Percentiles rank a stretch among this genome's conserved stretches.
These are phyloP conservation scores for Clistopyga incitator DNA, from an alignment of 2,888 invertebrate genomes.

Conservation along the genomic window DNA sequence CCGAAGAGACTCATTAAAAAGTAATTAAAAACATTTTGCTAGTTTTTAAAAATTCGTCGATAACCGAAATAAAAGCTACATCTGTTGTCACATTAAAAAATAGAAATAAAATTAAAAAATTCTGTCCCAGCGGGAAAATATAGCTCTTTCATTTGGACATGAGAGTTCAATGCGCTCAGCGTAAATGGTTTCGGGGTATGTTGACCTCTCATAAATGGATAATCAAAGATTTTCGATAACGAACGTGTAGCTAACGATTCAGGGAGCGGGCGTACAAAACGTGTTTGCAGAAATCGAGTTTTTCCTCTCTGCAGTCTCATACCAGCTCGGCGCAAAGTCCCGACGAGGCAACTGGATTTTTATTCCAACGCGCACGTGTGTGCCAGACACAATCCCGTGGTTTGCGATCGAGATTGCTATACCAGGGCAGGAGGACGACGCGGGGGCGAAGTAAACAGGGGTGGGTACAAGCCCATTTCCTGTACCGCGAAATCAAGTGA, in stretches of 20 bases:
- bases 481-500: constrained; percentile 49
- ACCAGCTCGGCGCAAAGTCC: constrained; percentile 8
- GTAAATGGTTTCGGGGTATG: constrained; percentile 6
- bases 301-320: constrained; percentile 17
- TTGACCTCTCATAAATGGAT: constrained; percentile 45
- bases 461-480: constrained; percentile 60
- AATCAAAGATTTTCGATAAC: constrained; percentile 57
- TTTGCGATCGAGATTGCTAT: constrained; percentile 43
- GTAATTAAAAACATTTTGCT: too few relatives aligned
- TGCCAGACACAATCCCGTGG: constrained; percentile 35
- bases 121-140: background rate
- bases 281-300: constrained; percentile 47
- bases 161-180: background rate
- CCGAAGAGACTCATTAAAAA: too few relatives aligned
- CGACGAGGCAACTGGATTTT: constrained; percentile 50
- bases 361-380: constrained; percentile 42
- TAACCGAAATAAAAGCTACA: too few relatives aligned
- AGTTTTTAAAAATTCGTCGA: too few relatives aligned
- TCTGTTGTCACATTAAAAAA: background rate
- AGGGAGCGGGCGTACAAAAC: background rate
- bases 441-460: constrained; percentile 30
- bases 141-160: background rate
- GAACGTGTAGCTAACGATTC: constrained; percentile 15
- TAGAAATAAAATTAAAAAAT: background rate
- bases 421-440: background rate